Evolutionary conservation across 1,140 invertebrate genomes (phyloP).

Genomic region (Lutraria rhynchaena): DNA sequence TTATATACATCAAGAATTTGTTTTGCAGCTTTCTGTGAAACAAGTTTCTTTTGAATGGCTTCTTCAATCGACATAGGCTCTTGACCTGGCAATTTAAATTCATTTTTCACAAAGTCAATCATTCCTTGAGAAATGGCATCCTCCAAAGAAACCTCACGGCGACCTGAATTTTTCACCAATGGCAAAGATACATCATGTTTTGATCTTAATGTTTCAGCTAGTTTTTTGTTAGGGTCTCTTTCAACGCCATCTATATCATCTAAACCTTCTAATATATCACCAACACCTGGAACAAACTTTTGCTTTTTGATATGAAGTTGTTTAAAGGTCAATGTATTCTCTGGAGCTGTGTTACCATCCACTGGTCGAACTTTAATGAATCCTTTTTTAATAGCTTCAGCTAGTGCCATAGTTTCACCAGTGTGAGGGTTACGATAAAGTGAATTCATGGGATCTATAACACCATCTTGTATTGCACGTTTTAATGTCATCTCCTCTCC

Average conservation of each 20-base stretch:
- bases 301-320: constrained; percentile 76
- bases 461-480: constrained; percentile 74
- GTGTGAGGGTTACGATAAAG: constrained; percentile 77
- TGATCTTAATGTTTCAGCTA: constrained; percentile 37
- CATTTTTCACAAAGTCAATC: constrained; percentile 83
- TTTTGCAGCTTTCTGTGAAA: constrained; percentile 92
- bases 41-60: constrained; percentile 90
- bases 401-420: constrained; percentile 81
- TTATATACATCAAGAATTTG: constrained; percentile 75
- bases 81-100: constrained; percentile 78
- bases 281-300: constrained; percentile 85
- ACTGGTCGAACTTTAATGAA: constrained; percentile 82
- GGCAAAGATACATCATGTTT: constrained; percentile 59
- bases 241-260: constrained; percentile 59
- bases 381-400: constrained; percentile 84
- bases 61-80: constrained; percentile 89
- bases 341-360: constrained; percentile 79
- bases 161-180: constrained; percentile 83
- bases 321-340: constrained; percentile 87
- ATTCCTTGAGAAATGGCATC: constrained; percentile 91
- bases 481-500: constrained; percentile 77
- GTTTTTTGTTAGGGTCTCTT: constrained; percentile 83
- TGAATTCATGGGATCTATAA: constrained; percentile 75
- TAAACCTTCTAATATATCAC: constrained; percentile 90
- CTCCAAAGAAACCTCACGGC: constrained; percentile 85